Evolutionary conservation across 2,113 vertebrate genomes (phyloP), one percentile per base, ranked within the genome.

Genomic region (Limnothrissa miodon): DNA sequence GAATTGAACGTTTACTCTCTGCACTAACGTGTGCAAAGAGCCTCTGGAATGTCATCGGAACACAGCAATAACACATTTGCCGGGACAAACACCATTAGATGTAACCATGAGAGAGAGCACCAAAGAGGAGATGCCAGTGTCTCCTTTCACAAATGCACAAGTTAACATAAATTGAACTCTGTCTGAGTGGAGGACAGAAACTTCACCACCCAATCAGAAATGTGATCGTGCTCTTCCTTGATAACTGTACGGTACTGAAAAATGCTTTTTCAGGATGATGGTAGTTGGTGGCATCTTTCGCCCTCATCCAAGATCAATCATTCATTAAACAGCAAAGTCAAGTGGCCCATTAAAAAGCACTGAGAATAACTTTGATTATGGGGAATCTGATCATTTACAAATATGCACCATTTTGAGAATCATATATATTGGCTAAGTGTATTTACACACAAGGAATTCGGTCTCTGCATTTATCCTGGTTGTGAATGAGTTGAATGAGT

Each of bases 131-230:
- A 81, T 33, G 66, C 51, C 8, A 45, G 83, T 81, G 79, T 88
- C 84, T 84, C 46, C 80, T 85, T 85, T 86, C 80, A 83, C 80
- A 88, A 87, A 87, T 88, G 39, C 23, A 70, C 66, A 36, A 33
- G 66, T 39, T 39, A 74, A 36, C 29, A 36, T 74, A 74, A 74
- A 74, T 33, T 4, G 33, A n/a, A n/a, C n/a, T n/a, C 9, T 13
- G 2, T 4, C 66, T 17, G 36, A 74, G 13, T 74, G 25, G 29
- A 74, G 2, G 66, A 36, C 33, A 15, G 9, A 74, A 74, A 33
- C 51, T 13, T 48, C 46, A 48, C 15, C 3, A 13, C 17, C 46
- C 13, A 48, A 48, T 48, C 46, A 48, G 8, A 15, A 36, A 74
- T 74, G 36, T 74, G 4, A 74, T 74, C 1, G 5, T 13, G 10